Base-by-base conservation (phyloP, 92 coral and sea anemone genomes). In the Actinostola sp. region DNA sequence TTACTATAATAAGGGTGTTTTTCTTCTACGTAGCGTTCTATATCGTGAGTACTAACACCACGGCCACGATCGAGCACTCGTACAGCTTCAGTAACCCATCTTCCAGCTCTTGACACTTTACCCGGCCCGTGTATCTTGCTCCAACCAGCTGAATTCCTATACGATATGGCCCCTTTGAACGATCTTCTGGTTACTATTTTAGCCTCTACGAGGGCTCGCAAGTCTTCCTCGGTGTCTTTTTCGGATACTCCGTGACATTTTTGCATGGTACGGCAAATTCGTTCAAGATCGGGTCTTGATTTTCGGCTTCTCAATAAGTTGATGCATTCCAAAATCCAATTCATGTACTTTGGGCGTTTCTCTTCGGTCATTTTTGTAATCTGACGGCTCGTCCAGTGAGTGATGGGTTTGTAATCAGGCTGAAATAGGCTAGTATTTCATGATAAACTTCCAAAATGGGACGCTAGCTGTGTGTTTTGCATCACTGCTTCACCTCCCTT, bases 251-350 rank as follows among this genome's bases (percentile, higher is more conserved):
- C 98, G 83, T 94, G 98, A 84, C 98, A 94, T 74, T 94, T 94
- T 28, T 77, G 90, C 98, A 94, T 94, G 10, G 97, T 94, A 73
- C 98, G 93, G 72, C 98, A 94, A 39, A 94, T 94, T 67, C 98
- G 92, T 72, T 94, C 98, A 54, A 94, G 83, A 92, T 94, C 98
- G 75, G 98, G 97, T 46, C 97, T 85, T 28, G 98, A 94, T 94
- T 92, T 94, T 61, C 98, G 97, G 89, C 93, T 91, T 70, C 97
- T 86, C 67, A 94, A 81, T 76, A 94, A 83, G 82, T 94, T 94
- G 72, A 94, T 94, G 76, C 98, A 94, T 82, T 94, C 98, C 63
- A 91, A 88, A 65, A 94, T 94, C 98, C 98, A 94, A 78, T 89
- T 94, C 84, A 89, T 92, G 69, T 94, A 88, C 69, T 94, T 94